Evolutionary conservation across 2,888 invertebrate species (phyloP).

Genomic region (Drosophila prolongata): DNA sequence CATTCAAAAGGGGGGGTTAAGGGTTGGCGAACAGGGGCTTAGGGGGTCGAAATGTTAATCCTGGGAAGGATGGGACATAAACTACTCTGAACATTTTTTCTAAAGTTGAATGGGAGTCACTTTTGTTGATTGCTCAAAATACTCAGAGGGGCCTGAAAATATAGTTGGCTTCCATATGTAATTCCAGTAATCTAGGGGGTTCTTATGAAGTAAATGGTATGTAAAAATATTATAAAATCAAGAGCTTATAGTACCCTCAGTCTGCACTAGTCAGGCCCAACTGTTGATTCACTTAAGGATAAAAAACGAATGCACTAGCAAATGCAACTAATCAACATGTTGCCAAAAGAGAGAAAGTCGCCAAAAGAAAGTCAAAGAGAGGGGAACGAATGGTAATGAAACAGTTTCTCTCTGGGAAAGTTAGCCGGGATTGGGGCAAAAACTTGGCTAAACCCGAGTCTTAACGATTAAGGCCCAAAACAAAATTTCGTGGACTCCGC

Average conservation of each 20-base stretch:
- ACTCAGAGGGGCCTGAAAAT: constrained; percentile 14
- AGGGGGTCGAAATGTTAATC: constrained; percentile 1
- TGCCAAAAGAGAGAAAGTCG: constrained; percentile 44
- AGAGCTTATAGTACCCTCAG: constrained; percentile 40
- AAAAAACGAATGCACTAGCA: constrained; percentile 34
- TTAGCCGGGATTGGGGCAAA: constrained; percentile 39
- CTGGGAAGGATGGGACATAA: constrained; percentile 14
- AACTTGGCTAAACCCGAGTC: constrained; percentile 26
- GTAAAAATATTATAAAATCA: constrained; percentile 51
- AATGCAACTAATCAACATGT: constrained; percentile 62
- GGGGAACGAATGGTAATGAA: constrained; percentile 60
- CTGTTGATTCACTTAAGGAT: constrained; percentile 52
- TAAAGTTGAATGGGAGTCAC: constrained; percentile 48
- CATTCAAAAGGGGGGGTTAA: constrained; percentile 4
- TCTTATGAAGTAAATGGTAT: constrained; percentile 45
- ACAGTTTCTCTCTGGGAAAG: constrained; percentile 42
- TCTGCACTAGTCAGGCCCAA: constrained; percentile 40
- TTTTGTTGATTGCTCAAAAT: constrained; percentile 65
- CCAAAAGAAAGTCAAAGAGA: constrained; percentile 31
- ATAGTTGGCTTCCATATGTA: constrained; percentile 29
- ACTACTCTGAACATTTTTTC: constrained; percentile 15
- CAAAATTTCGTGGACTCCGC: constrained; percentile 25
- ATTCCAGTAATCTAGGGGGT: constrained; percentile 45
- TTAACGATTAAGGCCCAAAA: constrained; percentile 21
- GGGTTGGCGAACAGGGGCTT: neutral